Base-by-base conservation (phyloP, 2,888 invertebrate species). In the Hydriomena furcata region DNA sequence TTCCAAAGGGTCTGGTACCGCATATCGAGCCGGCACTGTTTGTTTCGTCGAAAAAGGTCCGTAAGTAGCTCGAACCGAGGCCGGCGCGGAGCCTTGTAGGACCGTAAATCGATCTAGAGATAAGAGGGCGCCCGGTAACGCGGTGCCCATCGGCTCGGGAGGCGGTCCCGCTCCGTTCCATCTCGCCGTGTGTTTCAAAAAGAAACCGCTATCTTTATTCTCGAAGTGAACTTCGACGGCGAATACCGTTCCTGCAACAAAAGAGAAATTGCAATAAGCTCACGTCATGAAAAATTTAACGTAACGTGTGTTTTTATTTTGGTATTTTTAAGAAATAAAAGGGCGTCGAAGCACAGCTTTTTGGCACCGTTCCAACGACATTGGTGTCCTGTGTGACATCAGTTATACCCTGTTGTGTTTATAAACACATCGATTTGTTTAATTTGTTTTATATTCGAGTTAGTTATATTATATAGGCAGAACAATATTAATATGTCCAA, bases 31-130 rank as follows among this genome's bases (percentile, higher is more conserved):
- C 27, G 97, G 97, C 27, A 98, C 97, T 0, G 97, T 97, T 85
- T 98, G 97, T 76, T 97, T 97, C 44, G 97, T 98, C 65, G 97
- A 97, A 86, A 98, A 98, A 5, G 98, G 98, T 2, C 98, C 98
- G 76, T 98, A 98, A 28, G 95, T 96, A 37, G 98, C 98, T 52
- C 97, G 92, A 30, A 98, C 95, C 13, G 97, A 97, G 23, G 97
- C 96, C 13, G 98, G 96, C 63, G 97, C 95, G 35, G 96, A 95
- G 27, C 96, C 97, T 81, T 97, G 96, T 67, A 98, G 94, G 25
- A 98, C 96, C 48, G 97, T 96, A 81, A 98, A 98, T 58, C 96
- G 94, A 85, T 97, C 97, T 57, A 95, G 92, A 42, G 96, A 96
- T 41, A 97, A 89, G 24, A 96, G 91, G 6, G 95, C 93, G 42